Evolutionary conservation across 1,140 invertebrate species (phyloP), one percentile per base, ranked within the genome.

Genomic region (Phocides pigmalion): DNA sequence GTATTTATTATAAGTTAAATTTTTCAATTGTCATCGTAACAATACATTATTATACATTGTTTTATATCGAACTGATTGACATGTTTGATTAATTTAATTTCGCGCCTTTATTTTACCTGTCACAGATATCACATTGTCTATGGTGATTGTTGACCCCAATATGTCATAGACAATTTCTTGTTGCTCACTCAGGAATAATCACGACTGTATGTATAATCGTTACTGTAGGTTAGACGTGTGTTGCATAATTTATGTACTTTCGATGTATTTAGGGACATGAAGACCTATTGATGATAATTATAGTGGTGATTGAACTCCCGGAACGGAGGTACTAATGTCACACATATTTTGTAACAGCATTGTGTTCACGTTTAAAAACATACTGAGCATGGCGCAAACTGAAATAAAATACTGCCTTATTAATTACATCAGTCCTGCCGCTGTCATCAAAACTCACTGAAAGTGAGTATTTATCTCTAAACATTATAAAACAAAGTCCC

Each of bases 161-260:
- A 65, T 64, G 41, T 61, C 67, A 68, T 65, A 73, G 64, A 70
- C 64, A 64, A 64, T 49, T 68, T 67, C 59, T 64, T 54, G 49
- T 62, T 37, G 16, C 35, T 54, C 3, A 47, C 62, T 22, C 41
- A 56, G 62, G 62, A 68, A 54, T 69, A 37, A 54, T 46, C 66
- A 68, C 66, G 66, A 66, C 54, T 44, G 41, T 49, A 22, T 44
- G 41, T 49, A 22, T 54, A 28, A 68, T 64, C 64, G 64, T 69
- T 72, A 70, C 35, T 42, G 67, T 32, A 37, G 8, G 12, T 49
- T 19, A 11, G 12, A 32, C 54, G 59, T 25, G 58, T 39, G 51
- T 66, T 70, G 63, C 64, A 73, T 73, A 66, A 62, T 63, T 64
- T 32, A 66, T 44, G 39, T 39, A 25, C 41, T 53, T 49, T 63